Conservation (phyloP, 2,797 vertebrate species). For the Pyrocephalus nanus region DNA sequence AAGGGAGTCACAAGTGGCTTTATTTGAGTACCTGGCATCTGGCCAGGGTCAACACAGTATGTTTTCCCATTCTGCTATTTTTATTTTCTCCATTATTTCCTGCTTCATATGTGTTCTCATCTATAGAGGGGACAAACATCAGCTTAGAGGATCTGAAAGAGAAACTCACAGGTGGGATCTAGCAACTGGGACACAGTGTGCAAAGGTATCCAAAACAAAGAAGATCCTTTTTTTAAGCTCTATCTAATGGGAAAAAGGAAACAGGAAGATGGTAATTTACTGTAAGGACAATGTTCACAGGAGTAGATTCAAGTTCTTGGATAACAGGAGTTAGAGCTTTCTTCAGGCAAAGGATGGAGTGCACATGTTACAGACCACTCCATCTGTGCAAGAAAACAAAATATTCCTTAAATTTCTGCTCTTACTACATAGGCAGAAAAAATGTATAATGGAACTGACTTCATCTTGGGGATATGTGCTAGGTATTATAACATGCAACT, state of each 20-base stretch:
- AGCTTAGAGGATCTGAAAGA: not conserved
- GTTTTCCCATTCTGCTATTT: not conserved
- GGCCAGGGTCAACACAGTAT: too few species aligned
- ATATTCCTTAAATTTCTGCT: not conserved
- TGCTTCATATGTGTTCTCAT: not conserved
- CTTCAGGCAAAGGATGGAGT: not conserved
- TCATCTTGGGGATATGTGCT: not conserved
- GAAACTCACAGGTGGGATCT: not conserved
- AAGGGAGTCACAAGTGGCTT: too few species aligned
- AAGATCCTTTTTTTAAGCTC: not conserved
- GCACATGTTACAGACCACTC: not conserved
- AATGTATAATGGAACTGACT: not conserved
- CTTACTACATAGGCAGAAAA: not conserved
- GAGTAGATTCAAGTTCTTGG: not conserved
- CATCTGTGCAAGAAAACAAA: not conserved
- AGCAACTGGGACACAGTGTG: not conserved
- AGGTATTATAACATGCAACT: not conserved
- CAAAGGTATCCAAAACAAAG: not conserved
- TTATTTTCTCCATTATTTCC: not conserved
- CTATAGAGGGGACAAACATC: not conserved
- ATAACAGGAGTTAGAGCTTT: not conserved
- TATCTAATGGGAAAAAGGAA: not conserved
- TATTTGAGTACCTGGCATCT: too few species aligned
- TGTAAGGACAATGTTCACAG: not conserved
- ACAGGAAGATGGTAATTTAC: not conserved